Conservation (phyloP, 2,113 vertebrate species). For the Pterocles burchelli region DNA sequence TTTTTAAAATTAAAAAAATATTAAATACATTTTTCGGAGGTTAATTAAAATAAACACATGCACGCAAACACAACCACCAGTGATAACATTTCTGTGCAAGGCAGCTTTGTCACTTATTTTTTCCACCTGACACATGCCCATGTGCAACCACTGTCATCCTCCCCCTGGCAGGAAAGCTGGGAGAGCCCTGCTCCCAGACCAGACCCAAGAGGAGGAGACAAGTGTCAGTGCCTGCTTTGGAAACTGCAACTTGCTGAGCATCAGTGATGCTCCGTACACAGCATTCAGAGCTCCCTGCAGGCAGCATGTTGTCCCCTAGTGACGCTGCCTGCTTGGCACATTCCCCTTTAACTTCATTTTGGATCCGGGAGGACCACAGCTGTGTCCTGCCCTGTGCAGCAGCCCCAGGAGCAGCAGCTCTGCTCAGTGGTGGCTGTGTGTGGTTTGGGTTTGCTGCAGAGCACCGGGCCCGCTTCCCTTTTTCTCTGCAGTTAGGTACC, state of each 20-base stretch:
- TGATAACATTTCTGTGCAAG: background rate
- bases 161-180: background rate
- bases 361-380: background rate
- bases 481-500: background rate
- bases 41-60: background rate
- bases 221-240: background rate
- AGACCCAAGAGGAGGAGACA: background rate
- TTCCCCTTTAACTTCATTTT: background rate
- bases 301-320: background rate
- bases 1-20: background rate
- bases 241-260: background rate
- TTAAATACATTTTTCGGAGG: background rate
- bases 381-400: background rate
- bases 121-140: background rate
- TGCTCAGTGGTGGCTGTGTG: fast-evolving
- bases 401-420: background rate
- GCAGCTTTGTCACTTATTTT: background rate
- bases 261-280: background rate
- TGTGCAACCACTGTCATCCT: background rate
- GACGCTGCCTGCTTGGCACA: background rate
- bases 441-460: background rate
- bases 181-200: background rate
- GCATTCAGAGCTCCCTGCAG: background rate
- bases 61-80: background rate
- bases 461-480: background rate